These are phyloP conservation scores for Chironomus striatipennis DNA, from an alignment of 1,140 invertebrate genomes.

Conservation along the genomic window DNA sequence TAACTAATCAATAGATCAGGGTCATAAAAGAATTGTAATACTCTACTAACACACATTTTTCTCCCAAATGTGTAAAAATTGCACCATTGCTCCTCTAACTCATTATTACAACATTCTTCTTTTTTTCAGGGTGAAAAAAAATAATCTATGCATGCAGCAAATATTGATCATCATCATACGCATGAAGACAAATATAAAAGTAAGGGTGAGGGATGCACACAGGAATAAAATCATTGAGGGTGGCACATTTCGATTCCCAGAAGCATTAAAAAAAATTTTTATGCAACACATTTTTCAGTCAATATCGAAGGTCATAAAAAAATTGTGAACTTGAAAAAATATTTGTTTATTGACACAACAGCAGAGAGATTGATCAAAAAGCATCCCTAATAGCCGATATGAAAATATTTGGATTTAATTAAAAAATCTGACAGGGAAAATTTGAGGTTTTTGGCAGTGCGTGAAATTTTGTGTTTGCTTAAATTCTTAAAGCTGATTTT, in stretches of 20 bases:
- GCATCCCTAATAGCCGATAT: not conserved
- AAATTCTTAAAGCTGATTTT: no score
- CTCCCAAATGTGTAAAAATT: no score
- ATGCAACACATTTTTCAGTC: not conserved
- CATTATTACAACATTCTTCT: no score
- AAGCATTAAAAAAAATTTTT: not conserved
- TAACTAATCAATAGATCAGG: slow-evolving; percentile 1
- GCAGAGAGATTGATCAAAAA: not conserved
- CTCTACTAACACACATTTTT: not conserved
- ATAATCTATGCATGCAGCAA: not conserved
- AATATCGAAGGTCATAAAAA: not conserved
- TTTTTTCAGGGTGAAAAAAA: no score
- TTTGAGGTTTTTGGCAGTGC: no score
- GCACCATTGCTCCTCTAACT: no score
- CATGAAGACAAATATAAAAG: slow-evolving; percentile 2
- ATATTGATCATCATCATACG: not conserved
- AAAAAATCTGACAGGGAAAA: not conserved
- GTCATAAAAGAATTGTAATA: not conserved
- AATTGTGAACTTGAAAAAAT: slow-evolving; percentile 3
- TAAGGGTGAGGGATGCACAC: not conserved
- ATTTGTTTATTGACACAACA: slow-evolving; percentile 3
- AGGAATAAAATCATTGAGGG: not conserved
- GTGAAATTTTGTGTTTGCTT: no score
- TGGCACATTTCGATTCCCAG: not conserved
- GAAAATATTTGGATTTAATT: slow-evolving; percentile 11